Base-by-base conservation (phyloP, 2,888 invertebrate species). In the Drosophila stalkeri region DNA sequence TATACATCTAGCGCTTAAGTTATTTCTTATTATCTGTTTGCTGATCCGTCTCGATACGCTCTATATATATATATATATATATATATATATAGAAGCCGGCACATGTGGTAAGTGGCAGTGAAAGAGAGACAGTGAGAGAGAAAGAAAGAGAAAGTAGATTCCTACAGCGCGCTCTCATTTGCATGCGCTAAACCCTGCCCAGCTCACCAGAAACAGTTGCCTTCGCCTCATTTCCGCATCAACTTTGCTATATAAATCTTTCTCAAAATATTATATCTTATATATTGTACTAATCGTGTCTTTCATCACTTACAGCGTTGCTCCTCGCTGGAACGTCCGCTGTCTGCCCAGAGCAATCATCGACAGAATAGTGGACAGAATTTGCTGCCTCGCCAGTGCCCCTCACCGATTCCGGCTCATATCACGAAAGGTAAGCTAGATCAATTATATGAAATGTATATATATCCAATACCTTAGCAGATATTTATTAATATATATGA, bases 301-400 rank as follows among this genome's bases (percentile, higher is more conserved):
- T 7, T 27, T 60, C 2, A 8, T 37, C 16, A n/a, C 9, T 82
- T 91, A 37, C 80, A 96, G 95, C 94, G 97, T 76, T 97, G 97
- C 92, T 97, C 97, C n/a, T 97, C 97, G 0, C 93, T 97, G 82
- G 98, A 98, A 93, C 94, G 97, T 31, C 97, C 97, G 0, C 91
- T 94, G 3, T 94, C 96, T n/a, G 95, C 96, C 18, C 92, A 92
- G 61, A 92, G 93, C 46, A 91, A 93, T 54, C 90, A 87, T 72
- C 90, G 91, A 57, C 91, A 91, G 79, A 91, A 91, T 71, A 89
- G 91, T 64, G 82, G 88, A 23, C 86, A 72, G 46, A 92, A 89
- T 78, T 72, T 93, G 90, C 92, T 81, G 93, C 94, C 92, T 93
- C 94, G 75, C 92, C 94, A 93, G 93, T 94, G 96, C 87, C 96